Evolutionary conservation across 2,113 vertebrate species (phyloP).

Genomic region (Petrocephalus zakoni): DNA sequence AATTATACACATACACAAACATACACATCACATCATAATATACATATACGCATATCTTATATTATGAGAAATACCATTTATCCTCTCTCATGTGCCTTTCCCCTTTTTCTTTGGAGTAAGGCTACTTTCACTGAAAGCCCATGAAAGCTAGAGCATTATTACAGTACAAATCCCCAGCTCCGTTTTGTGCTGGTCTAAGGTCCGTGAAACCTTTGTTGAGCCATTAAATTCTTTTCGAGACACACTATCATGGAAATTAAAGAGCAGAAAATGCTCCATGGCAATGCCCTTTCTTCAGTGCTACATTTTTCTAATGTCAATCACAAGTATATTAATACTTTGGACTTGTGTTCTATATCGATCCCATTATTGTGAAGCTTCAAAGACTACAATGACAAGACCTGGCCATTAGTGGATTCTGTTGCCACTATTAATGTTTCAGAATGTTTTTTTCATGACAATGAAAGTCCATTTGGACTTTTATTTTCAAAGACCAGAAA

Average conservation of each 20-base stretch:
- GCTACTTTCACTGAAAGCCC: slow-evolving; percentile 13
- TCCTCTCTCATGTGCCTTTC: neutral
- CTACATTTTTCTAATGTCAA: slow-evolving; percentile 54
- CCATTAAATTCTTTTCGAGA: slow-evolving; percentile 54
- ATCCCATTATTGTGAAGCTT: slow-evolving; percentile 64
- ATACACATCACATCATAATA: slow-evolving; percentile 4
- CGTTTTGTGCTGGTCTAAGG: slow-evolving; percentile 36
- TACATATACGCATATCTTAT: neutral
- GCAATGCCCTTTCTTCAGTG: slow-evolving; percentile 54
- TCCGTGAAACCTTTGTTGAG: slow-evolving; percentile 43
- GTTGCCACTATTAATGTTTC: slow-evolving; percentile 65
- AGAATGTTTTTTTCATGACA: slow-evolving; percentile 57
- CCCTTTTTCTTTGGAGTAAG: neutral
- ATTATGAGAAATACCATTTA: neutral
- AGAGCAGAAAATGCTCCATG: slow-evolving; percentile 45
- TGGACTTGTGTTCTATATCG: slow-evolving; percentile 56
- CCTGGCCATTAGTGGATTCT: slow-evolving; percentile 68
- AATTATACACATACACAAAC: neutral
- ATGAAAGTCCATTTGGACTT: slow-evolving; percentile 57
- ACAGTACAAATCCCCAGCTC: slow-evolving; percentile 25
- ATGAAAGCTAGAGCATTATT: slow-evolving; percentile 33
- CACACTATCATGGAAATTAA: slow-evolving; percentile 49
- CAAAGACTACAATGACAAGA: slow-evolving; percentile 67
- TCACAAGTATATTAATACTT: slow-evolving; percentile 52
- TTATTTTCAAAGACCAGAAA: slow-evolving; percentile 57